Evolutionary conservation across 2,888 invertebrate genomes (phyloP).

Genomic region (Marronus borbonicus): DNA sequence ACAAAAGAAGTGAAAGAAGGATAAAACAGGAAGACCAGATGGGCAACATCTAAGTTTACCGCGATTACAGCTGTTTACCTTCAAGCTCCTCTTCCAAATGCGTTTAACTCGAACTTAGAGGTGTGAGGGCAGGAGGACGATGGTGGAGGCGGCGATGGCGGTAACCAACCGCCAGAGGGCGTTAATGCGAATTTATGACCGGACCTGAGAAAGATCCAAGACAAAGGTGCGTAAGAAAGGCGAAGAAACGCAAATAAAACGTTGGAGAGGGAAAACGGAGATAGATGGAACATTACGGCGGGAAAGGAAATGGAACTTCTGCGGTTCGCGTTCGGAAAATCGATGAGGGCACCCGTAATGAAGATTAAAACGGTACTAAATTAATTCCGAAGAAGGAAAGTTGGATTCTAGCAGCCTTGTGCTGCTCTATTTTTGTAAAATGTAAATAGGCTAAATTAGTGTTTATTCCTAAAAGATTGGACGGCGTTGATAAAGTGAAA

Average conservation of each 20-base stretch:
- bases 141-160: not conserved
- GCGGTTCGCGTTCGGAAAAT: constrained; percentile 34
- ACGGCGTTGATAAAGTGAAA: not conserved
- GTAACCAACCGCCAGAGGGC: constrained; percentile 10
- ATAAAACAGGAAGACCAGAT: constrained; percentile 52
- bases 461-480: constrained; percentile 1
- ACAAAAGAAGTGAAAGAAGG: constrained; percentile 50
- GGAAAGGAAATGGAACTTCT: constrained; percentile 12
- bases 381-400: constrained; percentile 18
- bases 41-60: constrained; percentile 51
- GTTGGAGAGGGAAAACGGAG: constrained; percentile 3
- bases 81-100: constrained; percentile 2
- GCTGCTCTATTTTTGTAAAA: not conserved
- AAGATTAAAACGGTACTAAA: constrained; percentile 35
- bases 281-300: too few species aligned
- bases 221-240: constrained; percentile 37
- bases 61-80: constrained; percentile 51
- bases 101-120: not conserved
- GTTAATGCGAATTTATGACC: constrained; percentile 56
- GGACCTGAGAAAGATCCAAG: constrained; percentile 44
- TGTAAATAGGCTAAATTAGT: constrained; percentile 15
- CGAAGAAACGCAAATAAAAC: constrained; percentile 27
- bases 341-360: constrained; percentile 15
- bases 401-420: not conserved
- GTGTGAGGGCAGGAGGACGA: not conserved